These are phyloP conservation scores for Drosophila parvula DNA, from an alignment of 1,140 invertebrate genomes.

Conservation along the genomic window DNA sequence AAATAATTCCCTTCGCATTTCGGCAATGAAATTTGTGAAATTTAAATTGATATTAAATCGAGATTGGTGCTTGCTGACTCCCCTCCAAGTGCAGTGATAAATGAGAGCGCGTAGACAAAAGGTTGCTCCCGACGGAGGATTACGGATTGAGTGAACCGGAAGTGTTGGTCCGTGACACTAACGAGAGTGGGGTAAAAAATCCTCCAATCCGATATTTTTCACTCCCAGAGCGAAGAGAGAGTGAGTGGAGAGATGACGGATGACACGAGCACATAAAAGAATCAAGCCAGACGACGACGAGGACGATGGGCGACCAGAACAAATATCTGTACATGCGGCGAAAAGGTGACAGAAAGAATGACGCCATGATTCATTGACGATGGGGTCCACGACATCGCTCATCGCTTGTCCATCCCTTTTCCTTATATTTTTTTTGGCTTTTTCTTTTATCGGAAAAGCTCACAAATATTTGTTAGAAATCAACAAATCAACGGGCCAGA, in stretches of 20 bases:
- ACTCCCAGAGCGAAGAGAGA: background rate
- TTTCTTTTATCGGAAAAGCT: slow-evolving; percentile 60
- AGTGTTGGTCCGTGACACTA: slow-evolving; percentile 57
- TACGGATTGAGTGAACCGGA: slow-evolving; percentile 50
- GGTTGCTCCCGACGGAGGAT: slow-evolving; percentile 12
- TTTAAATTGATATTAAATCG: slow-evolving; percentile 76
- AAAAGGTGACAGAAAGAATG: slow-evolving; percentile 40
- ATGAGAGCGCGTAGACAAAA: slow-evolving; percentile 36
- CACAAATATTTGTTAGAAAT: slow-evolving; percentile 76
- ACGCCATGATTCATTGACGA: slow-evolving; percentile 73
- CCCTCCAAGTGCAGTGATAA: slow-evolving; percentile 12
- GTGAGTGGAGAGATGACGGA: slow-evolving; percentile 72
- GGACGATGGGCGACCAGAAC: slow-evolving; percentile 4
- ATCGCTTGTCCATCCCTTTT: slow-evolving; percentile 49
- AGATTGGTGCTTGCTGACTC: slow-evolving; percentile 1
- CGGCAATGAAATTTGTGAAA: slow-evolving; percentile 67
- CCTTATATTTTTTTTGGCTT: background rate
- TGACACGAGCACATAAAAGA: slow-evolving; percentile 59
- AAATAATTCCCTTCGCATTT: slow-evolving; percentile 41
- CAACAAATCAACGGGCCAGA: slow-evolving; percentile 66
- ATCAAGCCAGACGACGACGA: slow-evolving; percentile 28
- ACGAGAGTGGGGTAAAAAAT: slow-evolving; percentile 22
- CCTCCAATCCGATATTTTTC: slow-evolving; percentile 1
- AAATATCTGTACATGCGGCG: slow-evolving; percentile 19
- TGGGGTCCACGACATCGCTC: slow-evolving; percentile 38